A percentile compares a stretch with the other conserved stretches of the same genome.
phyloP scores from a whole-genome alignment of 2,113 vertebrate genomes.

The Sula dactylatra region DNA sequence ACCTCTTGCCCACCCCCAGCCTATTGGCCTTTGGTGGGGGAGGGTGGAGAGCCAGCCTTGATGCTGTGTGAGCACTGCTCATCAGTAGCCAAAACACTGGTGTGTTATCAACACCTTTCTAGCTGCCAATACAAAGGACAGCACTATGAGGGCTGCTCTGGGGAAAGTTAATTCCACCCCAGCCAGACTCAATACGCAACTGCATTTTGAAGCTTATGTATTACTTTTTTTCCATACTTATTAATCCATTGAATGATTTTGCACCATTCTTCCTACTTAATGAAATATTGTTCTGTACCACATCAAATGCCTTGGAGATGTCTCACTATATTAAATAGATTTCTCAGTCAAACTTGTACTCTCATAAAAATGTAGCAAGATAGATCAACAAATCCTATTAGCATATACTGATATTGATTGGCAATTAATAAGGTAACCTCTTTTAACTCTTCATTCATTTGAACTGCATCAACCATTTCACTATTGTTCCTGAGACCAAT shows the following conservation, averaged over 20 bases:
- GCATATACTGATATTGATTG: not conserved
- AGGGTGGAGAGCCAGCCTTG: not conserved
- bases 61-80: not conserved
- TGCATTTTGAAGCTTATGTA: not conserved
- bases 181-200: not conserved
- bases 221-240: not conserved
- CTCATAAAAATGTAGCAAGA: not conserved
- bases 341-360: not conserved
- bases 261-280: not conserved
- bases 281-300: not conserved
- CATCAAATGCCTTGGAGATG: not conserved
- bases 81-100: not conserved
- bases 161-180: not conserved
- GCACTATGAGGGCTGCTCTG: not conserved
- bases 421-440: not conserved
- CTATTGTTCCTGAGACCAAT: not conserved
- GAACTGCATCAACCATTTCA: not conserved
- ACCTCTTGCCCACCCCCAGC: not conserved
- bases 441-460: slow-evolving; percentile 29
- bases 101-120: not conserved
- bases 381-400: not conserved
- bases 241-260: not conserved
- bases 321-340: not conserved
- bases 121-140: not conserved
- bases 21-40: not conserved